Evolutionary conservation across 2,797 vertebrate species (phyloP).

Genomic region (Rhabdophis nuchalis): DNA sequence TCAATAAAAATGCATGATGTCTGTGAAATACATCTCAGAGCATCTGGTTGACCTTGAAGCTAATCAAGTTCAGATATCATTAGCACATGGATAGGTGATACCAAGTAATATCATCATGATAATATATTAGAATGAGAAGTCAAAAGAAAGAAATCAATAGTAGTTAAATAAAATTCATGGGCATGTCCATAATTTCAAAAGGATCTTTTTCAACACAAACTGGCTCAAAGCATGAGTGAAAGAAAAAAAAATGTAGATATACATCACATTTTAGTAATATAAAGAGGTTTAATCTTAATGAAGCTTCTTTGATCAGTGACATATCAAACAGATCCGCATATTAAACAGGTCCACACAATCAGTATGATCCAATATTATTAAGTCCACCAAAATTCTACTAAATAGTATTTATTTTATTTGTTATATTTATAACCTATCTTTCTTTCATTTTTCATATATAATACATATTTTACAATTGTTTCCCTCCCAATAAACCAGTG

Average conservation of each 20-base stretch:
- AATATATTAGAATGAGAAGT: background rate
- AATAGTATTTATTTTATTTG: background rate
- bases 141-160: background rate
- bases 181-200: background rate
- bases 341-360: background rate
- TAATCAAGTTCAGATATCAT: background rate
- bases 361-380: background rate
- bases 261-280: background rate
- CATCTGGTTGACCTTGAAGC: background rate
- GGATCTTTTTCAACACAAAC: background rate
- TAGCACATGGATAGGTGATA: background rate
- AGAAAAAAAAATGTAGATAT: background rate
- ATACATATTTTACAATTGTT: background rate
- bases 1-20: background rate
- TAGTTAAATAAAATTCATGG: background rate
- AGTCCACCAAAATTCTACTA: background rate
- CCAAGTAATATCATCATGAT: background rate
- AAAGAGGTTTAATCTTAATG: background rate
- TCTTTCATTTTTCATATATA: background rate
- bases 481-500: background rate
- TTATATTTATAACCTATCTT: background rate
- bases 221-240: background rate
- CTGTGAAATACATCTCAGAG: background rate
- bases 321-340: background rate
- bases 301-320: background rate